phyloP scores from a whole-genome alignment of 1,140 invertebrate genomes.

The Anthonomus grandis region DNA sequence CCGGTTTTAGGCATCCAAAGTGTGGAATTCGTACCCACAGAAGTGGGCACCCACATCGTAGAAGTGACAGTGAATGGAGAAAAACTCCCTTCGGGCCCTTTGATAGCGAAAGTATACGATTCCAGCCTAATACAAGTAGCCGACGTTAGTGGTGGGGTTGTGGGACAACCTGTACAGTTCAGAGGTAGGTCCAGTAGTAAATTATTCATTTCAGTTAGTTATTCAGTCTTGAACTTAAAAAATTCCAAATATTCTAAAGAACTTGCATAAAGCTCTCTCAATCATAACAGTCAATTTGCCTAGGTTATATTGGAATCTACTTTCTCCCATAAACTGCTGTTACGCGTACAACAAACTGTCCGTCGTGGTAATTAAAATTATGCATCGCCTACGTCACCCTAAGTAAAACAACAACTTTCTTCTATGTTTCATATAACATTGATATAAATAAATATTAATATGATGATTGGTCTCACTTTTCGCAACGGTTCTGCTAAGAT shows the following conservation, averaged over 20 bases:
- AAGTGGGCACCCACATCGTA: slow-evolving; percentile 88
- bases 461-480: too few species aligned
- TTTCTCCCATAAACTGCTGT: background rate
- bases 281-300: background rate
- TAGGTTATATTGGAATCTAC: too few species aligned
- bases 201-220: too few species aligned
- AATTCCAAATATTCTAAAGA: too few species aligned
- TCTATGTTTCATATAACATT: too few species aligned
- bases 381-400: too few species aligned
- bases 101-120: slow-evolving; percentile 91
- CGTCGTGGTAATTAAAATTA: too few species aligned
- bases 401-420: too few species aligned
- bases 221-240: too few species aligned
- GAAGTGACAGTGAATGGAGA: slow-evolving; percentile 79
- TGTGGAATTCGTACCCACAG: slow-evolving; percentile 86
- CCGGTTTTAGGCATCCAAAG: slow-evolving; percentile 61
- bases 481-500: slow-evolving; percentile 13
- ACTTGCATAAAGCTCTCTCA: background rate
- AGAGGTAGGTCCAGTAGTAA: slow-evolving; percentile 66
- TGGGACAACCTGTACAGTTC: slow-evolving; percentile 90
- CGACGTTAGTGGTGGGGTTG: slow-evolving; percentile 85
- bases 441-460: too few species aligned
- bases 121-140: slow-evolving; percentile 86
- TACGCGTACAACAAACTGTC: too few species aligned
- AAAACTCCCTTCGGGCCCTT: slow-evolving; percentile 79